phyloP scores from a whole-genome alignment of 1,140 invertebrate species.

The Diabrotica virgifera region DNA sequence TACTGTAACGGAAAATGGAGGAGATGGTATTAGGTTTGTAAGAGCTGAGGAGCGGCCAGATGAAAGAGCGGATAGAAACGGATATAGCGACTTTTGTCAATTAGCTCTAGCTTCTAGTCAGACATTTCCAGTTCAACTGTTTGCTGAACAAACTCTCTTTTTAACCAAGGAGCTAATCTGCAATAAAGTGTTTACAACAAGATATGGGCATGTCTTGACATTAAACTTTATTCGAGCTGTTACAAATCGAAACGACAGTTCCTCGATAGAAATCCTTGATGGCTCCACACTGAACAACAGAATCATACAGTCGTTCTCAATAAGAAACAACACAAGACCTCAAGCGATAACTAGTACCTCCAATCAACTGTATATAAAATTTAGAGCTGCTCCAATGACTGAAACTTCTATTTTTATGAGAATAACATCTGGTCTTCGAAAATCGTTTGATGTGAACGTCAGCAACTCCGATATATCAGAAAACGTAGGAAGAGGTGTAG shows the following conservation, averaged over 20 bases:
- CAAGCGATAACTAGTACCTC: constrained; percentile 78
- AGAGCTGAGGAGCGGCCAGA: constrained; percentile 73
- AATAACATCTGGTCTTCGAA: constrained; percentile 71
- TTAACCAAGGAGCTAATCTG: constrained; percentile 65
- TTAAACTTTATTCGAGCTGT: constrained; percentile 77
- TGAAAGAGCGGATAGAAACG: constrained; percentile 65
- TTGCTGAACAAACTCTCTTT: constrained; percentile 72
- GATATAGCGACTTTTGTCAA: constrained; percentile 76
- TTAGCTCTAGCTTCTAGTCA: constrained; percentile 76
- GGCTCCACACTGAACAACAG: constrained; percentile 68
- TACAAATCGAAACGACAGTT: constrained; percentile 70
- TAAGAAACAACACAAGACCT: constrained; percentile 77
- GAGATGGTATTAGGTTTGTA: constrained; percentile 82
- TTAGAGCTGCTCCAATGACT: constrained; percentile 64
- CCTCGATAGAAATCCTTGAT: constrained; percentile 73
- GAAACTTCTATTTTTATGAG: constrained; percentile 72
- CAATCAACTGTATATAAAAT: constrained; percentile 74
- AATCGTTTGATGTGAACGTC: constrained; percentile 85
- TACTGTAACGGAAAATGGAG: constrained; percentile 74
- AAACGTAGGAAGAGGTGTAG: constrained; percentile 91
- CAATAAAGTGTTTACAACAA: constrained; percentile 73
- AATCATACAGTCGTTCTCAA: constrained; percentile 62
- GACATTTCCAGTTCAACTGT: constrained; percentile 77
- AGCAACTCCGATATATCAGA: constrained; percentile 78
- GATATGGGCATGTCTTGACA: constrained; percentile 75